Evolutionary conservation across 2,888 invertebrate genomes (phyloP).

Genomic region (Polymixis lichenea): DNA sequence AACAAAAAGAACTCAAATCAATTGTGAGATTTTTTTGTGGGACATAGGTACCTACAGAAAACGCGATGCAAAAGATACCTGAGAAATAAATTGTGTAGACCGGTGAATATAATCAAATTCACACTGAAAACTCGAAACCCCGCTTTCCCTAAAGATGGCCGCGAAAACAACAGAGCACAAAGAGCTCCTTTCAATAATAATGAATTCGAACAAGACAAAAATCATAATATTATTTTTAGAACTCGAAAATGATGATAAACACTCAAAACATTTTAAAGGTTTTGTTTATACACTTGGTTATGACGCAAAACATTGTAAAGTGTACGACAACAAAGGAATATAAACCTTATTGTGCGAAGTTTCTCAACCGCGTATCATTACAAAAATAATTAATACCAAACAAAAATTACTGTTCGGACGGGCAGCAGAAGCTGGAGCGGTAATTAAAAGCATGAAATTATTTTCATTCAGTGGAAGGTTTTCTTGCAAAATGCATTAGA

Average conservation of each 20-base stretch:
- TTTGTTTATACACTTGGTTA: conserved; percentile 45
- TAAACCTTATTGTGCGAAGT: conserved; percentile 51
- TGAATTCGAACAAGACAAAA: conserved; percentile 28
- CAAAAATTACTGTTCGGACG: conserved; percentile 30
- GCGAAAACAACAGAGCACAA: conserved; percentile 24
- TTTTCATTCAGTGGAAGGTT: conserved; percentile 41
- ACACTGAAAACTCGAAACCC: not conserved
- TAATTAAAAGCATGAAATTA: conserved; percentile 59
- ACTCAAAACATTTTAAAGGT: conserved; percentile 47
- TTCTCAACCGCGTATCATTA: conserved; percentile 34
- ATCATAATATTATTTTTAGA: conserved; percentile 41
- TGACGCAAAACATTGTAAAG: conserved; percentile 51
- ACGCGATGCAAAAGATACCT: not conserved
- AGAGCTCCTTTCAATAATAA: conserved; percentile 11
- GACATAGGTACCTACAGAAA: not conserved
- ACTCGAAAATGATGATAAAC: conserved; percentile 52
- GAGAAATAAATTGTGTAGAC: not conserved
- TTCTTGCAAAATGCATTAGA: conserved; percentile 51
- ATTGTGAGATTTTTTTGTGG: not conserved
- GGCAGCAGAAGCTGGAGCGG: conserved; percentile 43
- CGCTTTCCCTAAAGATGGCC: not conserved
- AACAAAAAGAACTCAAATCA: not conserved
- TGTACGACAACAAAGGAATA: conserved; percentile 52
- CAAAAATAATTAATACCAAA: conserved; percentile 47
- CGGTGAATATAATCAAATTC: conserved; percentile 7